These are phyloP conservation scores for Euura lappo DNA, from an alignment of 1,140 invertebrate species.

Conservation along the genomic window DNA sequence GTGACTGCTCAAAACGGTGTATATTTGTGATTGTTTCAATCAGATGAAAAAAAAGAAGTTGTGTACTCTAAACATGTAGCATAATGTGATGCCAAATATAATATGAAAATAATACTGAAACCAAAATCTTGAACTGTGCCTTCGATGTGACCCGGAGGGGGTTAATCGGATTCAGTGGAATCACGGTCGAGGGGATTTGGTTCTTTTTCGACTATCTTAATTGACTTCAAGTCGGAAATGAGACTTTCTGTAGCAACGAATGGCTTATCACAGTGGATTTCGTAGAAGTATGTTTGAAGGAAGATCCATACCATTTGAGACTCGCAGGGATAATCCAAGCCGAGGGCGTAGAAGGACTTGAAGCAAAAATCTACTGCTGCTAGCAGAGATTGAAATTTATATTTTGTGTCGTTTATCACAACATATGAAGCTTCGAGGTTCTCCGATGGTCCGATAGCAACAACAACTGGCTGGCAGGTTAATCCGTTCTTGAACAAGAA, in stretches of 20 bases:
- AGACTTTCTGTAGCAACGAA: background rate
- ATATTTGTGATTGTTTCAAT: background rate
- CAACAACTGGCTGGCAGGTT: slow-evolving; percentile 17
- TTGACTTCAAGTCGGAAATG: background rate
- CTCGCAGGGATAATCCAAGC: background rate
- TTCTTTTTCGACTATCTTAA: background rate
- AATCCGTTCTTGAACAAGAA: slow-evolving; percentile 11
- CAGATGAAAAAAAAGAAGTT: no score
- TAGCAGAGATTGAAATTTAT: slow-evolving; percentile 9
- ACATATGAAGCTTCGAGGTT: slow-evolving; percentile 14
- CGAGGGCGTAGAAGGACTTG: slow-evolving; percentile 18
- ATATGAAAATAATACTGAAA: no score
- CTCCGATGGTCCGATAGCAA: slow-evolving; percentile 20
- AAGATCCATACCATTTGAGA: background rate
- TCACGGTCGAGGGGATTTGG: background rate
- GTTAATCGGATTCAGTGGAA: background rate
- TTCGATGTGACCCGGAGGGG: background rate
- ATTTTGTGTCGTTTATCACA: slow-evolving; percentile 16
- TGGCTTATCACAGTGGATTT: background rate
- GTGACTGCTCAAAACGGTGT: background rate
- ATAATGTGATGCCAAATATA: no score
- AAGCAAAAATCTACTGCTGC: slow-evolving; percentile 22
- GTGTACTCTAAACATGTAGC: no score
- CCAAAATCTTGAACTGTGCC: no score
- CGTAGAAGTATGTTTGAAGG: background rate